Evolutionary conservation across 2,888 invertebrate species (phyloP).

Genomic region (Rhopalosiphum nymphaeae): DNA sequence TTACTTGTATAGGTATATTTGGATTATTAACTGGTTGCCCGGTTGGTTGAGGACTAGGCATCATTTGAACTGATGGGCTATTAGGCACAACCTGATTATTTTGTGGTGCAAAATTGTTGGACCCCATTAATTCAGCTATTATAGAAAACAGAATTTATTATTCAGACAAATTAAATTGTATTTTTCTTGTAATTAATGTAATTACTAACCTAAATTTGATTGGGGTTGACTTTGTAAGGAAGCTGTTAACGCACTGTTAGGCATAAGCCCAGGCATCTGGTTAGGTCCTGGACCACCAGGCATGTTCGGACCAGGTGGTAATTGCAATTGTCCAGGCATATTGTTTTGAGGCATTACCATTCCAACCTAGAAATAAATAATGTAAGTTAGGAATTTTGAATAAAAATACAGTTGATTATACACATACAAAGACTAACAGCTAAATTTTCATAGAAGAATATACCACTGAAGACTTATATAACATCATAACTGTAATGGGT

Average conservation of each 20-base stretch:
- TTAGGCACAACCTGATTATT: slow-evolving; percentile 42
- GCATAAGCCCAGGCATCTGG: slow-evolving; percentile 57
- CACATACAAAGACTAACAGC: not conserved
- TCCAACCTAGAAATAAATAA: slow-evolving; percentile 31
- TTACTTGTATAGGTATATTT: slow-evolving; percentile 59
- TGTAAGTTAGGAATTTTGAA: not conserved
- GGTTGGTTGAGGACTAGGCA: slow-evolving; percentile 50
- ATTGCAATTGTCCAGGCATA: slow-evolving; percentile 58
- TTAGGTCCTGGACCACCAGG: slow-evolving; percentile 48
- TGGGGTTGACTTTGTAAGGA: slow-evolving; percentile 58
- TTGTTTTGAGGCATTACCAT: slow-evolving; percentile 55
- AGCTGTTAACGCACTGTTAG: slow-evolving; percentile 48
- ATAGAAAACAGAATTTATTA: not conserved
- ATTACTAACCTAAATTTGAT: slow-evolving; percentile 48
- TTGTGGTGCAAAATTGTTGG: slow-evolving; percentile 60
- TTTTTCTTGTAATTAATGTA: not conserved
- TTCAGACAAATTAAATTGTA: not conserved
- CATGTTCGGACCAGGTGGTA: slow-evolving; percentile 51
- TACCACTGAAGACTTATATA: not conserved
- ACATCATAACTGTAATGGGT: not conserved
- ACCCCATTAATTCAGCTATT: slow-evolving; percentile 53
- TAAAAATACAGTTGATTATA: not conserved
- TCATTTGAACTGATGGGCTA: slow-evolving; percentile 57
- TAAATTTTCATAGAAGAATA: not conserved
- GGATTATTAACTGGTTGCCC: slow-evolving; percentile 54